Evolutionary conservation across 2,888 invertebrate species (phyloP).

Genomic region (Drosophila meridionalis): DNA sequence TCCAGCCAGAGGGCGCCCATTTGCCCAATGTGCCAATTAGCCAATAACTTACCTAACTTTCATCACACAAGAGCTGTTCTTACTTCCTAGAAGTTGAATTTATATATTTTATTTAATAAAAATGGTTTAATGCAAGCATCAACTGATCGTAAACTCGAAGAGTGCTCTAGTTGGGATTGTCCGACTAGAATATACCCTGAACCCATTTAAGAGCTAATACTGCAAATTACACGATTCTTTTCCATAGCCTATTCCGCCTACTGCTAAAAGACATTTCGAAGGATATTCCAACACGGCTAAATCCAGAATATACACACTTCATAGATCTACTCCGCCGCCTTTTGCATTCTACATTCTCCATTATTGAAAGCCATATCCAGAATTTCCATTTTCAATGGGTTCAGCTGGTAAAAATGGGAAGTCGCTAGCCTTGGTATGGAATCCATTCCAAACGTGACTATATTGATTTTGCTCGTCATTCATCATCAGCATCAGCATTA

Average conservation of each 20-base stretch:
- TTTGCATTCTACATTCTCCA: no score
- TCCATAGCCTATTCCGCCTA: no score
- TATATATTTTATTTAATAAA: constrained; percentile 57
- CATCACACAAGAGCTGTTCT: constrained; percentile 73
- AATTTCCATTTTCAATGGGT: no score
- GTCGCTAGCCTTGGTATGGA: neutral
- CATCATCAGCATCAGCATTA: neutral
- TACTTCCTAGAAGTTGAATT: constrained; percentile 53
- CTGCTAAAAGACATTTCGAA: no score
- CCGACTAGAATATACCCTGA: neutral
- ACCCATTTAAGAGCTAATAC: no score
- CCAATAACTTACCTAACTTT: constrained; percentile 46
- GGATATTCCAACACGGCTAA: no score
- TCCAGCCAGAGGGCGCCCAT: constrained; percentile 85
- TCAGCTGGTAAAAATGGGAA: no score
- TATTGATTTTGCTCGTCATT: neutral
- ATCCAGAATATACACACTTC: no score
- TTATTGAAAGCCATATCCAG: no score
- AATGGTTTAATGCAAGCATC: constrained; percentile 55
- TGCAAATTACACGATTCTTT: no score
- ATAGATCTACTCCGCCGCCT: no score
- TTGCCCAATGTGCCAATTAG: constrained; percentile 66
- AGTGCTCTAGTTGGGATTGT: neutral
- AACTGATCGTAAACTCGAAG: neutral
- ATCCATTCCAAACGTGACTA: neutral